Conservation (phyloP, 2,888 invertebrate species). For the Alentia gelatinosa region DNA sequence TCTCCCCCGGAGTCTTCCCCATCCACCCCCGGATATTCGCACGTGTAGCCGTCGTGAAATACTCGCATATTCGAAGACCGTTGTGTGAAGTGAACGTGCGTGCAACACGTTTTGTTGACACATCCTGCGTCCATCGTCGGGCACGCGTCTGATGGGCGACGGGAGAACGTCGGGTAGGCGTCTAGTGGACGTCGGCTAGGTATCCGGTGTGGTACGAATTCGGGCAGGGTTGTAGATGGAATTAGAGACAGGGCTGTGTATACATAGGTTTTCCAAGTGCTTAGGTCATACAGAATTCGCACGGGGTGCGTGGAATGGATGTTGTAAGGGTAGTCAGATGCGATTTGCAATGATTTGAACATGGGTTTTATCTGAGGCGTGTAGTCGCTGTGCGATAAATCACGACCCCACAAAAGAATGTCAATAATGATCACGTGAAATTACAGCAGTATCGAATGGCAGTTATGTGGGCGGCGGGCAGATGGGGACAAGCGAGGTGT, state of each 20-base stretch:
- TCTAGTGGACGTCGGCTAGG: too few species aligned
- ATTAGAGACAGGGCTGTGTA: neutral
- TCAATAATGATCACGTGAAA: too few species aligned
- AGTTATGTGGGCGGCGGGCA: too few species aligned
- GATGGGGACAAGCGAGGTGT: too few species aligned
- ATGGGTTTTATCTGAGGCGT: too few species aligned
- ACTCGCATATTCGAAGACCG: neutral
- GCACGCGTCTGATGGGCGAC: neutral
- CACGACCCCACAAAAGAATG: too few species aligned
- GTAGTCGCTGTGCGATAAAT: too few species aligned
- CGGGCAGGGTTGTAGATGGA: too few species aligned
- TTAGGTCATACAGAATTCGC: neutral
- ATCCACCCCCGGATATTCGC: neutral
- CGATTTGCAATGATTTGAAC: too few species aligned
- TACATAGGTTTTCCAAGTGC: neutral
- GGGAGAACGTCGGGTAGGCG: neutral
- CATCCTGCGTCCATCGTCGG: neutral
- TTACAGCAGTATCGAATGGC: too few species aligned
- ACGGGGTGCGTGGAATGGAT: neutral
- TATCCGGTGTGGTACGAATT: too few species aligned
- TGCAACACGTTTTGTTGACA: slow-evolving; percentile 38
- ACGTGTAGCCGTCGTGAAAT: neutral
- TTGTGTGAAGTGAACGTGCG: neutral
- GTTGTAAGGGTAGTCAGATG: neutral
- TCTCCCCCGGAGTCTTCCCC: neutral